Conservation (phyloP, 2,797 vertebrate genomes). For the Chelon labrosus region DNA sequence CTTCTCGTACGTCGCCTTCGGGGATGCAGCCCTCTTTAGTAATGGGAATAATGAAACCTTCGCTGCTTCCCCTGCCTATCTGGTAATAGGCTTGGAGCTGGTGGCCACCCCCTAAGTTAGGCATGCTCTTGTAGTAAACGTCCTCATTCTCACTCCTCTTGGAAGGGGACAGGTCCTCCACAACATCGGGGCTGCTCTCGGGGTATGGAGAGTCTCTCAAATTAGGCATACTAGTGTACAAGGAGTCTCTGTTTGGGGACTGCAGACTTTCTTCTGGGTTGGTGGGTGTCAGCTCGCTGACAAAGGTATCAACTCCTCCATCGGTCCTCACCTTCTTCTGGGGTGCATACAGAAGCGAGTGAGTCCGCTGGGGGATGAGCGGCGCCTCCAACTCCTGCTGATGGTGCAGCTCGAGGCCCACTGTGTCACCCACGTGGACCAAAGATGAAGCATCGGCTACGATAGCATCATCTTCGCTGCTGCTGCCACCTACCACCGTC, state of each 20-base stretch:
- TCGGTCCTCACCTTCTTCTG: slow-evolving; percentile 96
- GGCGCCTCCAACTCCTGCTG: slow-evolving; percentile 95
- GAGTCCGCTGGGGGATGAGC: slow-evolving; percentile 98
- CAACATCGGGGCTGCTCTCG: slow-evolving; percentile 93
- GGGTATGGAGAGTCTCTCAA: slow-evolving; percentile 96
- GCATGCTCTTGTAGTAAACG: slow-evolving; percentile 99
- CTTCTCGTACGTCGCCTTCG: slow-evolving; percentile 97
- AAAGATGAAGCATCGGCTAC: slow-evolving; percentile 94
- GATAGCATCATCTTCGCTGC: slow-evolving; percentile 92
- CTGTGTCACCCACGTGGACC: slow-evolving; percentile 88
- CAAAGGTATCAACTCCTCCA: slow-evolving; percentile 87
- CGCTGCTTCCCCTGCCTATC: slow-evolving; percentile 95
- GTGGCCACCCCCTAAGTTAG: slow-evolving; percentile 94
- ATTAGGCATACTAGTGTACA: slow-evolving; percentile 99
- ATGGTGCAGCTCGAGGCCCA: slow-evolving; percentile 90
- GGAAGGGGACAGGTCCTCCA: slow-evolving; percentile 95
- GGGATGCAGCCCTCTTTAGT: slow-evolving; percentile 95
- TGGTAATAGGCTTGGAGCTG: slow-evolving; percentile 98
- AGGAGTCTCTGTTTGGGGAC: slow-evolving; percentile 99
- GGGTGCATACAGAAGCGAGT: slow-evolving; percentile 98
- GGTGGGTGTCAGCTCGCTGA: slow-evolving; percentile 90
- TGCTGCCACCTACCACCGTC: slow-evolving; percentile 88
- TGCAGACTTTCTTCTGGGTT: slow-evolving; percentile 91
- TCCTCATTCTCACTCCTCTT: slow-evolving; percentile 95
- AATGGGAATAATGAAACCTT: slow-evolving; percentile 97